phyloP scores from a whole-genome alignment of 2,113 vertebrate genomes.

The Dasyornis broadbenti region DNA sequence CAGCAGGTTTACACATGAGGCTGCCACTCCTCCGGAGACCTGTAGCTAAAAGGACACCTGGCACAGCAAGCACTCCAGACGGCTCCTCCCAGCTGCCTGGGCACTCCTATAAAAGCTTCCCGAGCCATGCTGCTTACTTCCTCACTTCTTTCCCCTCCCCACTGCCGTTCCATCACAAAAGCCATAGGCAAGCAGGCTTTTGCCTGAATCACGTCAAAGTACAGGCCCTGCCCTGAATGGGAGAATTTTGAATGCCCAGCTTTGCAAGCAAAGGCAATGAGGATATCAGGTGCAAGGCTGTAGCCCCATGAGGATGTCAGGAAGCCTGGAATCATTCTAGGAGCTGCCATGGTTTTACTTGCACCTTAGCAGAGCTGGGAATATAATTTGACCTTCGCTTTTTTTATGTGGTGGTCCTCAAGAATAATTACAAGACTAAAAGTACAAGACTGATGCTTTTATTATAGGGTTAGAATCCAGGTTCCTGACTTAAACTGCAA shows the following conservation, averaged over 20 bases:
- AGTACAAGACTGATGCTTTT: neutral
- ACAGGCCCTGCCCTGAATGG: no score
- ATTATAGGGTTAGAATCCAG: neutral
- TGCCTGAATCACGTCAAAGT: neutral
- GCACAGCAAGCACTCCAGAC: rapidly evolving
- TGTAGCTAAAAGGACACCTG: neutral
- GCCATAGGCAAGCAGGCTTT: neutral
- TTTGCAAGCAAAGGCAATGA: neutral
- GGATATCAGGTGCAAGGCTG: neutral
- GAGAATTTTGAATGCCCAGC: neutral
- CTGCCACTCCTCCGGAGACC: neutral
- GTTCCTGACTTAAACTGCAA: neutral
- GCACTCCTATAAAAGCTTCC: neutral
- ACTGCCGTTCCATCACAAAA: neutral
- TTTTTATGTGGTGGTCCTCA: neutral
- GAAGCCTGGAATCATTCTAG: neutral
- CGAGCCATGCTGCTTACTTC: rapidly evolving
- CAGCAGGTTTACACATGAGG: neutral
- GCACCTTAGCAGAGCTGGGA: neutral
- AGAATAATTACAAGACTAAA: neutral
- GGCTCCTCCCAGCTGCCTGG: neutral
- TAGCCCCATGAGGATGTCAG: neutral
- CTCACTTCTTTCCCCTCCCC: neutral
- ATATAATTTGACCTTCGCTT: neutral
- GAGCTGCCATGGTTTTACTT: neutral